A percentile compares a stretch with the other conserved stretches of the same genome.
Evolutionary conservation across 2,888 invertebrate species (phyloP).

Genomic region (Cheilosia urbana): DNA sequence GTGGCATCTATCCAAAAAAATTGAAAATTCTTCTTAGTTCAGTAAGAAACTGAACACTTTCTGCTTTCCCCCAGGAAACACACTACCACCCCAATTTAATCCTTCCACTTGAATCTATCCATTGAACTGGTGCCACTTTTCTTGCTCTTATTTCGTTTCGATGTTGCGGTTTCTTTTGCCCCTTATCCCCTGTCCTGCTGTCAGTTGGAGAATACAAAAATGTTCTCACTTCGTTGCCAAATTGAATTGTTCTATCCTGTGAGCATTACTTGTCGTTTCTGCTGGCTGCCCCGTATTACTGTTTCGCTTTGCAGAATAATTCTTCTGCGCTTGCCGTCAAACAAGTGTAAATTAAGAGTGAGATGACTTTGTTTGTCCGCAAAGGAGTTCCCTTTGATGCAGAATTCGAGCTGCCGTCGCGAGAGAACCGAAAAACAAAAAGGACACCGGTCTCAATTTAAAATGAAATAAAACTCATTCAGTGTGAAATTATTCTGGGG

Average conservation of each 20-base stretch:
- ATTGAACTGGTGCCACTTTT: background rate
- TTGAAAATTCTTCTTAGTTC: background rate
- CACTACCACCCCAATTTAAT: background rate
- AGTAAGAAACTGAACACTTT: background rate
- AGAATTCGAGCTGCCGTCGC: slow-evolving; percentile 23
- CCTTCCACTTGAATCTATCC: background rate
- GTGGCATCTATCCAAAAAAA: background rate
- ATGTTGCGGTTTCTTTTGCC: background rate
- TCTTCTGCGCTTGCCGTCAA: slow-evolving; percentile 13
- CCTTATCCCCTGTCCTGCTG: background rate
- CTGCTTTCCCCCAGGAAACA: background rate
- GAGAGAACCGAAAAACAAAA: slow-evolving; percentile 16
- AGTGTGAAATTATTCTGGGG: slow-evolving; percentile 63
- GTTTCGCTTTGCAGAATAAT: slow-evolving; percentile 34
- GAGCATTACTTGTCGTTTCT: background rate
- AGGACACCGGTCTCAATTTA: slow-evolving; percentile 46
- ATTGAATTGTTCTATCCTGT: slow-evolving; percentile 64
- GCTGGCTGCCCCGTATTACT: slow-evolving; percentile 15
- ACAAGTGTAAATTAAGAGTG: slow-evolving; percentile 67
- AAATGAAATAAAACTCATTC: slow-evolving; percentile 44
- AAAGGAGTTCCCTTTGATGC: slow-evolving; percentile 33
- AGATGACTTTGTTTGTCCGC: slow-evolving; percentile 36
- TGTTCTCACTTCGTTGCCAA: slow-evolving; percentile 51
- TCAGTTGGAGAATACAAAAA: background rate
- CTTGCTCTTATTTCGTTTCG: background rate